Conservation (phyloP, 2,888 invertebrate genomes). For the Apamea monoglypha region DNA sequence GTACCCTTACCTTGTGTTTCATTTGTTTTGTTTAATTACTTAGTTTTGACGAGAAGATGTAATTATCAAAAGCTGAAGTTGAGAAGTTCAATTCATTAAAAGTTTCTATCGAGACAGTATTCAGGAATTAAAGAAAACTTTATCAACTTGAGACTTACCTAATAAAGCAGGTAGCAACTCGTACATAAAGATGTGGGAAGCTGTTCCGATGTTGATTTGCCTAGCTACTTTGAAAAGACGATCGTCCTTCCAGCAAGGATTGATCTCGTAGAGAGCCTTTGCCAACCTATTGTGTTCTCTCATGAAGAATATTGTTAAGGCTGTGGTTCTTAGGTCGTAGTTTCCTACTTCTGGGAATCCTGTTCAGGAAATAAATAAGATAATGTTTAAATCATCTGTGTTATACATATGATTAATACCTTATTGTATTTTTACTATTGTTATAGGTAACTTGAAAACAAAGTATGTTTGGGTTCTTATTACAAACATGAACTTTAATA, state of each 20-base stretch:
- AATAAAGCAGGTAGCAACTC: conserved; percentile 79
- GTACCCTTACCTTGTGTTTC: neutral
- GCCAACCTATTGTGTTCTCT: conserved; percentile 84
- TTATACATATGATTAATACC: neutral
- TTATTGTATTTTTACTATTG: too few species aligned
- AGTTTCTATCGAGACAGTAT: conserved; percentile 23
- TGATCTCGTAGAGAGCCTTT: conserved; percentile 73
- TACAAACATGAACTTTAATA: too few species aligned
- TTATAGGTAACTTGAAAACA: too few species aligned
- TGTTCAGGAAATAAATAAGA: conserved; percentile 40
- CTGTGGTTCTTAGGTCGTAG: conserved; percentile 78
- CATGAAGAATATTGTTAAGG: conserved; percentile 81
- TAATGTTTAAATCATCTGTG: too few species aligned
- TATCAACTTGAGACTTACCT: conserved; percentile 72
- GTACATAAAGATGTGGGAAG: conserved; percentile 80
- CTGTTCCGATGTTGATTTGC: conserved; percentile 82
- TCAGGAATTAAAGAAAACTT: conserved; percentile 9
- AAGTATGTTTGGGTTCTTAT: too few species aligned
- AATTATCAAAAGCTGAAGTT: conserved; percentile 38
- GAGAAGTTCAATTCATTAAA: conserved; percentile 25
- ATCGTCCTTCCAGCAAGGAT: conserved; percentile 85
- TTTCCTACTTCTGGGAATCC: conserved; percentile 80
- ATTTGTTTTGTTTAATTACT: neutral
- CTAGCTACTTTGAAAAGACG: conserved; percentile 82
- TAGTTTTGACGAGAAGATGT: conserved; percentile 28